Evolutionary conservation across 1,140 invertebrate species (phyloP).

Genomic region (Drosophila bocki): DNA sequence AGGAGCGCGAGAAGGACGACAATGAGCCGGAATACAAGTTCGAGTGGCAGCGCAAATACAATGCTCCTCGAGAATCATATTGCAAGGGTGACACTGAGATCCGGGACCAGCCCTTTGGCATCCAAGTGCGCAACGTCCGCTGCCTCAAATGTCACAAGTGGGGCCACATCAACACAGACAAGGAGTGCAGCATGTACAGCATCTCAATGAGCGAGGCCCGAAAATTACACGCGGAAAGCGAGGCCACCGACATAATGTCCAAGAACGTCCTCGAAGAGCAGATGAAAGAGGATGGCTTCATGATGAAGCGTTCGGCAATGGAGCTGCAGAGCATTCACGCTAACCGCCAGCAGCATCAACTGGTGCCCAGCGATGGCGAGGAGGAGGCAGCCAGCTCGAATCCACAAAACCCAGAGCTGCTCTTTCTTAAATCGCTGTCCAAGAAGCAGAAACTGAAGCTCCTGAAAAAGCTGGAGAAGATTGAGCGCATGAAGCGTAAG

Average conservation of each 20-base stretch:
- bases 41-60: conserved; percentile 99
- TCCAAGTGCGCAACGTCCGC: conserved; percentile 97
- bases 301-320: conserved; percentile 91
- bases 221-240: conserved; percentile 87
- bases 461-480: conserved; percentile 93
- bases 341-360: conserved; percentile 76
- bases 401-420: conserved; percentile 65
- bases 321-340: conserved; percentile 85
- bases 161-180: conserved; percentile 99
- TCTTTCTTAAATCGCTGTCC: conserved; percentile 92
- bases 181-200: conserved; percentile 96
- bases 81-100: conserved; percentile 98
- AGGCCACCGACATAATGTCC: conserved; percentile 87
- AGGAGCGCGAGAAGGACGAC: conserved; percentile 95
- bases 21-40: conserved; percentile 99
- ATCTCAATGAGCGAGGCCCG: conserved; percentile 90
- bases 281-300: conserved; percentile 96
- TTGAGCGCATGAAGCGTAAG: conserved; percentile 88
- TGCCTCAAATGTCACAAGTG: conserved; percentile 99
- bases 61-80: conserved; percentile 98
- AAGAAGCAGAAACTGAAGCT: conserved; percentile 96
- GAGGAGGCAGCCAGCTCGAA: conserved; percentile 87
- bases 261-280: conserved; percentile 92
- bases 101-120: conserved; percentile 99
- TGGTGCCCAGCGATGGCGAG: conserved; percentile 86